Conservation (phyloP, 1,140 invertebrate species). For the Gyrodactylus bullatarudis region DNA sequence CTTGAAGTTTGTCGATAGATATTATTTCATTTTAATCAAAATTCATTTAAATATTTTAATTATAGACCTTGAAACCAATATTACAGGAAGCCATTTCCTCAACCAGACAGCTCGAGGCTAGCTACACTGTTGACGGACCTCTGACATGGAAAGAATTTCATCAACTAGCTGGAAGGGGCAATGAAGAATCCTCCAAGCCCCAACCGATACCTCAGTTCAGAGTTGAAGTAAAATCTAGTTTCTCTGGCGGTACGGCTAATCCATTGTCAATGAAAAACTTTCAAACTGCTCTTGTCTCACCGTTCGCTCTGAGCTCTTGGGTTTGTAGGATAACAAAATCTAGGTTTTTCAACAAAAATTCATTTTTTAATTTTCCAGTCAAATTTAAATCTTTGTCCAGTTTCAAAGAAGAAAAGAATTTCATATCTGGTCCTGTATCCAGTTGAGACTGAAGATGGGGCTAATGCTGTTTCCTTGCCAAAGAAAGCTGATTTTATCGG, state of each 20-base stretch:
- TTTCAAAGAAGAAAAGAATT: not conserved
- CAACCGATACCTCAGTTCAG: conserved; percentile 64
- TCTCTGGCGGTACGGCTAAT: not conserved
- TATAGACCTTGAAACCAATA: not conserved
- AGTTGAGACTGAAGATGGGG: not conserved
- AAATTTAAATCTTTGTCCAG: not conserved
- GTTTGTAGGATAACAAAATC: no score
- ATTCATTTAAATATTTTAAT: no score
- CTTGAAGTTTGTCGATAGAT: not conserved
- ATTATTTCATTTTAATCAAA: not conserved
- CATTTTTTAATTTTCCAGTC: not conserved
- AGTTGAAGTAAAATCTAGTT: conserved; percentile 19
- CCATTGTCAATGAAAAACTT: conserved; percentile 37
- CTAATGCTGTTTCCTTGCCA: not conserved
- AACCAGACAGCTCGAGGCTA: conserved; percentile 12
- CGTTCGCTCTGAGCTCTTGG: conserved; percentile 57
- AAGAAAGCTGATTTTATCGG: not conserved
- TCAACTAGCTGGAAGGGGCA: conserved; percentile 50
- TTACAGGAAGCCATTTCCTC: not conserved
- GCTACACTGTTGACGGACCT: conserved; percentile 29
- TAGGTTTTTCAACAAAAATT: no score
- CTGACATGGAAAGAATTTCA: conserved; percentile 88
- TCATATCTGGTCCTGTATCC: not conserved
- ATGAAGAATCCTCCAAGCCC: conserved; percentile 62
- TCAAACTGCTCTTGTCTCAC: conserved; percentile 53